phyloP scores from a whole-genome alignment of 2,888 invertebrate species.

The Acrocyrtus sp. region DNA sequence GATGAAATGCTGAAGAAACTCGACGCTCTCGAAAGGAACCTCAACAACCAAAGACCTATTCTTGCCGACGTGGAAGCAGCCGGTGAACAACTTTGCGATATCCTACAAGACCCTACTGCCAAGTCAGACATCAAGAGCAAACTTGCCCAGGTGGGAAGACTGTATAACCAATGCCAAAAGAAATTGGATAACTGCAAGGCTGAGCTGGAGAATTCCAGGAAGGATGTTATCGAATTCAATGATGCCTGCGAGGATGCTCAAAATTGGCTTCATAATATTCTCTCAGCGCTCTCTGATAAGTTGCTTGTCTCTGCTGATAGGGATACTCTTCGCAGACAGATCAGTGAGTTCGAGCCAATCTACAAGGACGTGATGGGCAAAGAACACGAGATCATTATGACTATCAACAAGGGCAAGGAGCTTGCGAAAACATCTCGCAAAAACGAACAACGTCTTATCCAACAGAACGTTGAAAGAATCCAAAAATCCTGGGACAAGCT shows the following conservation, averaged over 20 bases:
- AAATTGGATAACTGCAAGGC: constrained; percentile 90
- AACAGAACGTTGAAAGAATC: constrained; percentile 86
- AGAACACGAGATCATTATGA: constrained; percentile 93
- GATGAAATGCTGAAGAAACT: constrained; percentile 89
- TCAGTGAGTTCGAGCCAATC: constrained; percentile 79
- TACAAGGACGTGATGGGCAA: constrained; percentile 88
- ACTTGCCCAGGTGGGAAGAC: constrained; percentile 84
- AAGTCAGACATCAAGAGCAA: constrained; percentile 91
- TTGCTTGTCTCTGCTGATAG: constrained; percentile 88
- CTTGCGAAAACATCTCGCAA: constrained; percentile 67
- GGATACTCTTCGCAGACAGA: constrained; percentile 84
- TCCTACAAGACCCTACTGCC: constrained; percentile 89
- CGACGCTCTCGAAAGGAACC: constrained; percentile 84
- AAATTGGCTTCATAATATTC: constrained; percentile 87
- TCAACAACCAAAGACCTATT: constrained; percentile 88
- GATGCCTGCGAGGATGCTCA: constrained; percentile 88
- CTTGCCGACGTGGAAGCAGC: constrained; percentile 90
- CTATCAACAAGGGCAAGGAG: constrained; percentile 89
- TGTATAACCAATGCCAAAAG: constrained; percentile 88
- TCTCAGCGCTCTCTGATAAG: constrained; percentile 79
- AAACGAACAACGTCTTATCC: constrained; percentile 73
- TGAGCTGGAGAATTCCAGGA: constrained; percentile 84
- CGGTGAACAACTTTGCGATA: constrained; percentile 86
- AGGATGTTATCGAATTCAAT: constrained; percentile 90
- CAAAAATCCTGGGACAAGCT: constrained; percentile 93